Evolutionary conservation across 2,888 invertebrate genomes (phyloP), one percentile per base, ranked within the genome.

Genomic region (Bellardia pandia): DNA sequence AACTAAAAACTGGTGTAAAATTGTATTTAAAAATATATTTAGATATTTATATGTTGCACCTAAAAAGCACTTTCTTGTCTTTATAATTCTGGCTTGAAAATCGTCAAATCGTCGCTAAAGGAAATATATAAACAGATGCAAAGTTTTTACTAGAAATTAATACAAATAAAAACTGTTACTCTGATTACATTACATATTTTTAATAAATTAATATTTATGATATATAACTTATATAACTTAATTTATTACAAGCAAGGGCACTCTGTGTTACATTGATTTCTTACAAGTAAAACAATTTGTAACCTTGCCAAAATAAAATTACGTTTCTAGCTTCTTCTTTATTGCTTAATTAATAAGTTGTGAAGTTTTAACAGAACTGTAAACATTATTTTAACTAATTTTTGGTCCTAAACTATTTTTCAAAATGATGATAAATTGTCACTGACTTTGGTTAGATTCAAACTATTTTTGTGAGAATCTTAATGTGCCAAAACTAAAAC

Each of bases 391-490:
- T 45, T 45, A 45, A 13, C 13, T 45, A 9, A 9, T 9, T 45
- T 45, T 45, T 45, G 45, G 45, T 78, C 68, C n/a, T n/a, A n/a
- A n/a, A n/a, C n/a, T n/a, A n/a, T n/a, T n/a, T n/a, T n/a, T n/a
- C n/a, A n/a, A n/a, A n/a, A 64, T 93, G 93, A 93, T 92, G 93
- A 91, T 90, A 90, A 88, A 64, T 90, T 88, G 89, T 88, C 82
- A 91, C 92, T 93, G 93, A 92, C 89, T 86, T 86, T 90, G 90
- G 91, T 91, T 90, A 79, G 90, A 90, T 90, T 90, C 89, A 86
- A 88, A 89, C 92, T 93, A 93, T 93, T 91, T 91, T 93, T 93
- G 92, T 91, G 84, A 78, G 90, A 90, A 90, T 89, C 89, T 90
- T 69, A 51, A 51, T 69, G 14, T 78, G 42, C 86, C 78, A 86